phyloP scores from a whole-genome alignment of 2,113 vertebrate genomes.

The Aegotheles bennettii region DNA sequence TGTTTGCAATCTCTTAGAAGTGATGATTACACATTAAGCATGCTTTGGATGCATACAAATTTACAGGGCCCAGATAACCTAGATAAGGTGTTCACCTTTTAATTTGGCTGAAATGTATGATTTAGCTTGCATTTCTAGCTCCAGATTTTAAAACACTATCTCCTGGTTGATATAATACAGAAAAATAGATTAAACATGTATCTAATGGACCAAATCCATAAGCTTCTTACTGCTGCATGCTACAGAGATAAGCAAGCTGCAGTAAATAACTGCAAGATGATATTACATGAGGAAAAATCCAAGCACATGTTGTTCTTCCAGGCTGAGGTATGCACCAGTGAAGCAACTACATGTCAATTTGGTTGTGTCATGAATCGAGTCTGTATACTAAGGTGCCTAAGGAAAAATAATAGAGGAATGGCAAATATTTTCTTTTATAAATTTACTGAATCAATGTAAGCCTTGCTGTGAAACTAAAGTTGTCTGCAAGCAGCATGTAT shows the following conservation, averaged over 20 bases:
- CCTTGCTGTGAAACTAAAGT: not conserved
- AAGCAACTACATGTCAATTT: not conserved
- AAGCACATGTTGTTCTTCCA: not conserved
- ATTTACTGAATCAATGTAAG: not conserved
- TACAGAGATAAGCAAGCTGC: not conserved
- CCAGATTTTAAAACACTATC: not conserved
- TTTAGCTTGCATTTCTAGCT: not conserved
- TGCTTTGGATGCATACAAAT: not conserved
- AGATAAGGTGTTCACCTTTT: not conserved
- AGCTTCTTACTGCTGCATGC: not conserved
- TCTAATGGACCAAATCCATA: not conserved
- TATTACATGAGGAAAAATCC: not conserved
- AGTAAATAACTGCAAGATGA: not conserved
- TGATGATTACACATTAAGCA: not conserved
- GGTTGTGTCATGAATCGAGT: not conserved
- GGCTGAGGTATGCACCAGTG: not conserved
- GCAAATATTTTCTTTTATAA: not conserved
- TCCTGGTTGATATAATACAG: not conserved
- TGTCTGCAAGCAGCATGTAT: not conserved
- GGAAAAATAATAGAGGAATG: not conserved
- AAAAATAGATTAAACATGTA: not conserved
- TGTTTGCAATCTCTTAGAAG: not conserved
- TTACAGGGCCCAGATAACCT: not conserved
- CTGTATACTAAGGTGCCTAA: not conserved
- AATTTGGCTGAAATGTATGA: not conserved